Conservation (phyloP, 2,888 invertebrate species). For the Nephrotoma guestfalica region DNA sequence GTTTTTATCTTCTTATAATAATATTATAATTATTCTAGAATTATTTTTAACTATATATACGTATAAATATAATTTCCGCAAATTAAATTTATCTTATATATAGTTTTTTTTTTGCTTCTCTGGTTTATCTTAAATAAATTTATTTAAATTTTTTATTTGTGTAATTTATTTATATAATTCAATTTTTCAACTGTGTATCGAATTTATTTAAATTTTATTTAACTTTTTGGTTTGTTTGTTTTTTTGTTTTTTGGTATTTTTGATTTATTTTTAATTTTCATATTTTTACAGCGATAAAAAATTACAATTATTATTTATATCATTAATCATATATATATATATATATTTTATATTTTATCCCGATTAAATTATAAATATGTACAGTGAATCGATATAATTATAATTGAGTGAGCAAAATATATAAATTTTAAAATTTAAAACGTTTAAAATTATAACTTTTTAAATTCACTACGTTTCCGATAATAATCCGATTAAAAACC, state of each 20-base stretch:
- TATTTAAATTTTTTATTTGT: neutral
- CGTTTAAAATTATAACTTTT: too few relatives aligned
- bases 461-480: too few relatives aligned
- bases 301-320: neutral
- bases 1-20: neutral
- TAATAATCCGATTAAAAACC: too few relatives aligned
- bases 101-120: neutral
- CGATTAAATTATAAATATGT: neutral
- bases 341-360: neutral
- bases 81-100: neutral
- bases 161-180: neutral
- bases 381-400: neutral
- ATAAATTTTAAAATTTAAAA: neutral
- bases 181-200: neutral
- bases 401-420: neutral
- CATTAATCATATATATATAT: neutral
- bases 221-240: neutral
- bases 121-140: neutral
- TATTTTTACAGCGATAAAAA: neutral
- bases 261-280: neutral
- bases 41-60: neutral
- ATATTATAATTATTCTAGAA: neutral
- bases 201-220: neutral
- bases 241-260: neutral
- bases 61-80: neutral